A percentile compares a stretch with the other conserved stretches of the same genome.
phyloP scores from a whole-genome alignment of 2,797 vertebrate genomes.

The Crax fasciolata region DNA sequence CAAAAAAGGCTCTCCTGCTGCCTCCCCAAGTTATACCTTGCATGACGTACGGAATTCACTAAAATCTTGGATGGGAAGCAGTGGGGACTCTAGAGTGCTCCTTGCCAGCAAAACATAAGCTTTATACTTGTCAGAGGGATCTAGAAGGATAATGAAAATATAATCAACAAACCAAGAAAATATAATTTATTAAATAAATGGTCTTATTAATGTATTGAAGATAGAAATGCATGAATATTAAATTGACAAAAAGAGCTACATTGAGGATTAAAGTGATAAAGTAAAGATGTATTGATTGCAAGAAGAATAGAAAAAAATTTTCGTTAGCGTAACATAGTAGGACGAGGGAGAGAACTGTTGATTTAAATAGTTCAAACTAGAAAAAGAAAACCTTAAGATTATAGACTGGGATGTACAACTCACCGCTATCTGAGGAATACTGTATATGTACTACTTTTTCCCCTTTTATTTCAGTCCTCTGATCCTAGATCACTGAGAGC shows the following conservation, averaged over 20 bases:
- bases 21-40: neutral
- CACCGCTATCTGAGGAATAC: neutral
- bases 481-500: conserved; percentile 2
- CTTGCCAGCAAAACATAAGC: neutral
- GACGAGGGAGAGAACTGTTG: rapidly evolving
- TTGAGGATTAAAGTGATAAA: neutral
- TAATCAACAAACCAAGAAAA: neutral
- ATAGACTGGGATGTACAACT: neutral
- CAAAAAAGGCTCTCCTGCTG: neutral
- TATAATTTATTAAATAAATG: neutral
- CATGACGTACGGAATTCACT: neutral
- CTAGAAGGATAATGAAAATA: neutral
- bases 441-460: neutral
- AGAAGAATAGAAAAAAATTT: neutral
- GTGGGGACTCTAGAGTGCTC: rapidly evolving
- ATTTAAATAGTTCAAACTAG: neutral
- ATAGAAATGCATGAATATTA: neutral
- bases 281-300: neutral
- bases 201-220: neutral
- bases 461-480: neutral
- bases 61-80: neutral
- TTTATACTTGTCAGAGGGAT: neutral
- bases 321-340: neutral
- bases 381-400: neutral
- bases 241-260: neutral